Evolutionary conservation across 2,113 vertebrate genomes (phyloP), one percentile per base, ranked within the genome.

Genomic region (Sterrhoptilus dennistouni): DNA sequence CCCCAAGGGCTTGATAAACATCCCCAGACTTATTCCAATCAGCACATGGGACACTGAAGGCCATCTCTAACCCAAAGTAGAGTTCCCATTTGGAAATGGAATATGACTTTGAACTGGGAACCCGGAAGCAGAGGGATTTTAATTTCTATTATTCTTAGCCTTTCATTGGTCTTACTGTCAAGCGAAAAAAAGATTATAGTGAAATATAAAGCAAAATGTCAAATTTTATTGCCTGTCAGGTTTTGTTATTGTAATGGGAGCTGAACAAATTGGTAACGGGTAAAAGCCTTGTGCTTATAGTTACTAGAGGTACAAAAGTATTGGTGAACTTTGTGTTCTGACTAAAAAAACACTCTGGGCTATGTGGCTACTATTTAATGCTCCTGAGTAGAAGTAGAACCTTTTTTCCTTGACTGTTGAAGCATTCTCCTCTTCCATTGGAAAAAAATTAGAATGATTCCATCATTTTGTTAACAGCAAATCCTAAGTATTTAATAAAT

Each of bases 141-240:
- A 2, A 71, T 75, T 83, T 92, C 50, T 70, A 21, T 75, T 90
- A 16, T 66, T 88, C 79, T 66, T 56, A 86, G 38, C 4, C 19
- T 54, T 79, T 85, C 54, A 59, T 3, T 11, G 0, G 20, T 80
- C 79, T 93, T 86, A 60, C 10, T 52, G n/a, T 88, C 60, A 64
- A 49, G 14, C 8, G 3, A n/a, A 54, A 56, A 90, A 89, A 77
- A 31, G 1, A 70, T 50, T 63, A 61, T 17, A 60, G 15, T n/a
- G 33, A 95, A 78, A 23, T 57, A 60, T 52, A 95, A 90, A 90
- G 76, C 9, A 64, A 90, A 91, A 83, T 31, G 38, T 71, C 56
- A 86, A 49, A 68, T 83, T 93, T 90, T 87, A 81, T 49, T 92
- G 44, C 33, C 49, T 87, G 35, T 4, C 38, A 68, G 35, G 11